Evolutionary conservation across 2,888 invertebrate species (phyloP).

Genomic region (Noctuana brunneofusca): DNA sequence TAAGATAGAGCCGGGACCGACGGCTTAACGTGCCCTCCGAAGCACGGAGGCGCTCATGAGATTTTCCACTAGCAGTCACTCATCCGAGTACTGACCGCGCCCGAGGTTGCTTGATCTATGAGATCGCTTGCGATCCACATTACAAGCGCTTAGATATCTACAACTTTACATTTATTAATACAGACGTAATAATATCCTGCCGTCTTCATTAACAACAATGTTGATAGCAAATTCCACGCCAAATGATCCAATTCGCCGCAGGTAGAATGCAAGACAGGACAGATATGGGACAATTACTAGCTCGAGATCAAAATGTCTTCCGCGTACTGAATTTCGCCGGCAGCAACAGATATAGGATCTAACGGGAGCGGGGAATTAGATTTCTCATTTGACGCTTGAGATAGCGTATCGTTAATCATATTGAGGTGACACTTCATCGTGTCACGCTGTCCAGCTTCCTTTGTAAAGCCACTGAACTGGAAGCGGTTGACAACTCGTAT

Average conservation of each 20-base stretch:
- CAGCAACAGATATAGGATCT: constrained; percentile 46
- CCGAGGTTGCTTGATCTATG: too few relatives aligned
- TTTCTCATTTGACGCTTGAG: constrained; percentile 72
- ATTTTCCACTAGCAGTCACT: too few relatives aligned
- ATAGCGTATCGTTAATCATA: constrained; percentile 71
- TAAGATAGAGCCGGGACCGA: too few relatives aligned
- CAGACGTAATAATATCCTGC: not conserved
- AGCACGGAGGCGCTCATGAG: too few relatives aligned
- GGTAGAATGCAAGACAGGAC: constrained; percentile 30
- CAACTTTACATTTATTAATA: not conserved
- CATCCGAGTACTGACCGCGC: too few relatives aligned
- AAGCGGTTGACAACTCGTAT: constrained; percentile 58
- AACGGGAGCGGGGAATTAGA: constrained; percentile 76
- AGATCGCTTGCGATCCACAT: too few relatives aligned
- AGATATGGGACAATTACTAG: constrained; percentile 31
- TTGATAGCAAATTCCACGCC: constrained; percentile 24
- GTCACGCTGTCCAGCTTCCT: constrained; percentile 66
- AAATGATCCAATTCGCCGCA: constrained; percentile 30
- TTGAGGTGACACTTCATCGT: constrained; percentile 75
- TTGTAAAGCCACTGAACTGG: constrained; percentile 63
- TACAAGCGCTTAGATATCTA: too few relatives aligned
- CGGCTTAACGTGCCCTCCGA: too few relatives aligned
- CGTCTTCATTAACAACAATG: constrained; percentile 20
- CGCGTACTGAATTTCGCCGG: constrained; percentile 33
- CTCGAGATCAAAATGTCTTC: constrained; percentile 28